These are phyloP conservation scores for Tychaedon coryphoeus DNA, from an alignment of 2,113 vertebrate species.

Conservation along the genomic window DNA sequence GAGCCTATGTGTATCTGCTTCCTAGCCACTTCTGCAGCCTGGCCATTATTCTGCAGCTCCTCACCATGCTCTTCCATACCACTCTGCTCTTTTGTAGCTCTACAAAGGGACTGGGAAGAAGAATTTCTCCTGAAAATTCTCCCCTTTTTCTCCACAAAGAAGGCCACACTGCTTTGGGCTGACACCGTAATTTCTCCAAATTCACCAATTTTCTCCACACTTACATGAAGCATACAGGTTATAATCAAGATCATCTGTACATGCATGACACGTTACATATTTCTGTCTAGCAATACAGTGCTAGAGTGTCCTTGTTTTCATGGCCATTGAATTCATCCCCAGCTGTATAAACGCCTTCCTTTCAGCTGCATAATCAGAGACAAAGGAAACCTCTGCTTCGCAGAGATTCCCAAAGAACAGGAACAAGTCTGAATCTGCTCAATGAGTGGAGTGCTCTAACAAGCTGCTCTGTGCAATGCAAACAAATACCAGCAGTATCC, in stretches of 20 bases:
- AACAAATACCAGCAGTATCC: conserved; percentile 1
- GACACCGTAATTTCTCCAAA: neutral
- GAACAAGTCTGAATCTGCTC: conserved; percentile 29
- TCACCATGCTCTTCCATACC: neutral
- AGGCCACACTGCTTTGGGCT: neutral
- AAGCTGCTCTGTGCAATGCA: conserved; percentile 26
- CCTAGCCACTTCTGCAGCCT: neutral
- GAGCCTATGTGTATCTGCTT: neutral
- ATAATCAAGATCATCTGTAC: neutral
- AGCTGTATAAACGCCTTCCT: neutral
- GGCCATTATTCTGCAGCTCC: neutral
- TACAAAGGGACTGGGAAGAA: neutral
- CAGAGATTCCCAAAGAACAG: neutral
- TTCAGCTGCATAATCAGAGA: neutral
- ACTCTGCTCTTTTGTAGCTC: neutral
- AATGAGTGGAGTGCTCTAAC: neutral
- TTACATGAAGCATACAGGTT: neutral
- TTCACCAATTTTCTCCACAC: too few relatives aligned
- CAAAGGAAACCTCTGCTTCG: conserved; percentile 9
- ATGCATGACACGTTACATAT: neutral
- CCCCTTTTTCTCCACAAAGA: neutral
- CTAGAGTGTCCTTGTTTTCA: neutral
- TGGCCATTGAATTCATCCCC: neutral
- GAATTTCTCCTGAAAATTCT: neutral
- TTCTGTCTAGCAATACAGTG: neutral